A percentile compares a stretch with the other conserved stretches of the same genome.
These are phyloP conservation scores for Rhamphomyia laevipes DNA, from an alignment of 2,888 invertebrate genomes.

Conservation along the genomic window DNA sequence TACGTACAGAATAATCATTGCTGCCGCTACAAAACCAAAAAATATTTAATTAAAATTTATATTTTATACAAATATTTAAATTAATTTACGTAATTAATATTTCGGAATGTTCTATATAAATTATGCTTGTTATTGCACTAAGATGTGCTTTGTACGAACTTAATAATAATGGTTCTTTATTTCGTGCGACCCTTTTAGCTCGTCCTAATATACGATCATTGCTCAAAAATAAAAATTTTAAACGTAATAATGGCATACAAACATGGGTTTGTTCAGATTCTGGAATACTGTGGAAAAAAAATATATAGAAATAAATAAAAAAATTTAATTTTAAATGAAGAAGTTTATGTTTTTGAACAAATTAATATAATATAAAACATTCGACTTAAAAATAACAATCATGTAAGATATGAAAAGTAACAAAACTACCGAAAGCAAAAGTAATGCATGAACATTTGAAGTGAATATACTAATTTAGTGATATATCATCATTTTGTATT, in stretches of 20 bases:
- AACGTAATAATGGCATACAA: conserved; percentile 49
- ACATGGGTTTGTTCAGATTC: conserved; percentile 38
- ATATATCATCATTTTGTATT: too few relatives aligned
- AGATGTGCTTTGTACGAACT: conserved; percentile 62
- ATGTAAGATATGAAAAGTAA: too few relatives aligned
- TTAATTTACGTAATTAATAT: conserved; percentile 52
- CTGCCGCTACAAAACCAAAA: conserved; percentile 52
- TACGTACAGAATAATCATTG: conserved; percentile 56
- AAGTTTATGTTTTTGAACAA: too few relatives aligned
- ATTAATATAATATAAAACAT: too few relatives aligned
- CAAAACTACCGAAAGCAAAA: too few relatives aligned
- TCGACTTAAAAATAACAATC: too few relatives aligned
- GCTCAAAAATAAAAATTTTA: conserved; percentile 63
- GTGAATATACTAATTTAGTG: too few relatives aligned
- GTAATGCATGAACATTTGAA: too few relatives aligned
- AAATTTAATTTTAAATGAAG: too few relatives aligned
- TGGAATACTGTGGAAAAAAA: conserved; percentile 23
- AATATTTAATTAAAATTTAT: not conserved
- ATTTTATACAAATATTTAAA: not conserved
- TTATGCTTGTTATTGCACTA: conserved; percentile 52
- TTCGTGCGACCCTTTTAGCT: conserved; percentile 50
- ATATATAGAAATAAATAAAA: not conserved
- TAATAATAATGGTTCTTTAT: conserved; percentile 49
- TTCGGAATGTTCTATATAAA: conserved; percentile 51
- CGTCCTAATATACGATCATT: conserved; percentile 53